phyloP scores from a whole-genome alignment of 2,888 invertebrate genomes.

The Plebejus argus region DNA sequence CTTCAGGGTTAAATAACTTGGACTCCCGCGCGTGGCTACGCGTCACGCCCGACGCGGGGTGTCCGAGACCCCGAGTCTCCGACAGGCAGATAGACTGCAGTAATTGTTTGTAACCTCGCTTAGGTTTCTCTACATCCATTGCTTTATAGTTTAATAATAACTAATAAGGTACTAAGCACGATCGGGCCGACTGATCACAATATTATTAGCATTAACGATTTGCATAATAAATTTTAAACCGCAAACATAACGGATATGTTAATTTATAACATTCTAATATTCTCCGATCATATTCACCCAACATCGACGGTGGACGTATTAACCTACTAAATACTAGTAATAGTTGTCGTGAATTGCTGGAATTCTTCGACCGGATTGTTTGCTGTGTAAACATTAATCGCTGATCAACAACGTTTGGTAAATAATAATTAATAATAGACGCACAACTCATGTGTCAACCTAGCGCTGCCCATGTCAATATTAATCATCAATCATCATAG shows the following conservation, averaged over 20 bases:
- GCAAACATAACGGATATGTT: slow-evolving; percentile 23
- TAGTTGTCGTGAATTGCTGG: background rate
- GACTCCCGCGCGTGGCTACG: background rate
- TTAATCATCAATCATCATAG: background rate
- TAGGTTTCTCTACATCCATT: too few relatives aligned
- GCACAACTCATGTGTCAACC: background rate
- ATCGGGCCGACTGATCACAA: background rate
- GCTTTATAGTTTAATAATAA: background rate
- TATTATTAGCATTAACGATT: slow-evolving; percentile 9
- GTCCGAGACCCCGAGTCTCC: too few relatives aligned
- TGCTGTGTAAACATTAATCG: background rate
- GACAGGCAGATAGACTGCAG: background rate
- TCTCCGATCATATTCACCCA: background rate
- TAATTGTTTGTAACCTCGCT: background rate
- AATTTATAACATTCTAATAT: slow-evolving; percentile 9
- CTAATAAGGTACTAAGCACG: background rate
- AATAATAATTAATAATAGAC: background rate
- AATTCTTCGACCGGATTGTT: background rate
- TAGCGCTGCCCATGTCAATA: background rate
- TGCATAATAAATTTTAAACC: slow-evolving; percentile 21
- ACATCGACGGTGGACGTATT: background rate
- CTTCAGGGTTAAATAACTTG: slow-evolving; percentile 10
- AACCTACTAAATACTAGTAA: background rate
- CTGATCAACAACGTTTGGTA: background rate
- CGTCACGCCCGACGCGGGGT: background rate